These are phyloP conservation scores for Cepaea nemoralis DNA, from an alignment of 1,140 invertebrate genomes.

Conservation along the genomic window DNA sequence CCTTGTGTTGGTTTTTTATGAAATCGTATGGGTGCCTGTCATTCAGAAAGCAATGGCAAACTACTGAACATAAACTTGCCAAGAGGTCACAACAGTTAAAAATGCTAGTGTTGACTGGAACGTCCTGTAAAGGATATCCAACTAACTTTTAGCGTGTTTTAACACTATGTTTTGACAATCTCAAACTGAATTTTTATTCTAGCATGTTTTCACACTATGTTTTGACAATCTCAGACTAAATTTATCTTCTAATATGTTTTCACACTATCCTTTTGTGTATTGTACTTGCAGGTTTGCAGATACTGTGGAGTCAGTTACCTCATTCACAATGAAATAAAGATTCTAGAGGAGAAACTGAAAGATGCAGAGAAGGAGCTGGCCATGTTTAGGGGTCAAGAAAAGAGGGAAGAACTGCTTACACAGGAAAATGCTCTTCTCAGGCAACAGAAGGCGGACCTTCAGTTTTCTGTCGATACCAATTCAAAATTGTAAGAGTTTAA, in stretches of 20 bases:
- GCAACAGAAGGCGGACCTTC: slow-evolving; percentile 7
- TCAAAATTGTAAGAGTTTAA: slow-evolving; percentile 28
- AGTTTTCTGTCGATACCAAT: background rate
- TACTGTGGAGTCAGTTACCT: slow-evolving; percentile 72
- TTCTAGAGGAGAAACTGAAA: slow-evolving; percentile 65
- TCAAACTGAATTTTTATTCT: background rate
- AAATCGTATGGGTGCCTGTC: too few species aligned
- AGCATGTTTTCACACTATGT: background rate
- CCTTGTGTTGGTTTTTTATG: too few species aligned
- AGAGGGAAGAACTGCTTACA: slow-evolving; percentile 55
- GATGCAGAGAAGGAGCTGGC: slow-evolving; percentile 58
- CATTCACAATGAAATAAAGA: slow-evolving; percentile 71
- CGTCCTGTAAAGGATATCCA: too few species aligned
- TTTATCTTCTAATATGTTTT: background rate
- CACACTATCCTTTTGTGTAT: background rate
- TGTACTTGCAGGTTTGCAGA: slow-evolving; percentile 58
- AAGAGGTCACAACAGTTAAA: too few species aligned
- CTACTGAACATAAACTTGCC: too few species aligned
- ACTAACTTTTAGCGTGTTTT: too few species aligned
- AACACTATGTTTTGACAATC: too few species aligned
- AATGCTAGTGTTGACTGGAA: too few species aligned
- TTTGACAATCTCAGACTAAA: background rate
- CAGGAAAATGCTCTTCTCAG: slow-evolving; percentile 42
- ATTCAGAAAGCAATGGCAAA: too few species aligned
- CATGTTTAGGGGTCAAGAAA: slow-evolving; percentile 53